A percentile compares a stretch with the other conserved stretches of the same genome.
phyloP scores from a whole-genome alignment of 1,140 invertebrate genomes.

The Arion vulgaris region DNA sequence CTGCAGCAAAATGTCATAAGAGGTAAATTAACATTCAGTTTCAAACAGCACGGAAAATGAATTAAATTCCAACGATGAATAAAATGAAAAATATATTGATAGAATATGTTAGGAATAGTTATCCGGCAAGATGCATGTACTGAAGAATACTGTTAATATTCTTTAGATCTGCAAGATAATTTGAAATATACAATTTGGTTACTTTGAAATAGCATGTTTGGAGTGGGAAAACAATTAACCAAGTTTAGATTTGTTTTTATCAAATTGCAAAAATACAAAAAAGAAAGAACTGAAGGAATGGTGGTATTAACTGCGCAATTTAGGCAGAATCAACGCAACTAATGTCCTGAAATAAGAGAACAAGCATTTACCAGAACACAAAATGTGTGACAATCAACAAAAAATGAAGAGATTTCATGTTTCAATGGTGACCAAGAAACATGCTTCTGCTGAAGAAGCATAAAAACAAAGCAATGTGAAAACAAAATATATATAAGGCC shows the following conservation, averaged over 20 bases:
- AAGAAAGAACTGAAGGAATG: neutral
- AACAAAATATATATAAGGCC: neutral
- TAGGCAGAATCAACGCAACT: neutral
- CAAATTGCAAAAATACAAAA: too few species aligned
- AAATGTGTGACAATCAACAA: neutral
- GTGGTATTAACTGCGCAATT: neutral
- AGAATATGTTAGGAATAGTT: too few species aligned
- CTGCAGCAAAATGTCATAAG: conserved; percentile 39
- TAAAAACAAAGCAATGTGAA: conserved; percentile 1
- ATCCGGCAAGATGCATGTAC: too few species aligned
- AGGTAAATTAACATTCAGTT: neutral
- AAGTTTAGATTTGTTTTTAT: too few species aligned
- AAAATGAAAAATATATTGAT: too few species aligned
- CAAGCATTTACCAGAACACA: neutral
- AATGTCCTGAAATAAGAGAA: neutral
- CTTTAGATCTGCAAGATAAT: too few species aligned
- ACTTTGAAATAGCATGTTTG: too few species aligned
- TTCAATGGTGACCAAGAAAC: neutral
- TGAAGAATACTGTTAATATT: too few species aligned
- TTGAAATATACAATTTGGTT: too few species aligned
- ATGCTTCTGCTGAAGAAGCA: neutral
- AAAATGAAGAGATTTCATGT: neutral
- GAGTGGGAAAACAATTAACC: too few species aligned
- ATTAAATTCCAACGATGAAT: too few species aligned
- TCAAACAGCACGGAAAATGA: neutral